Percentiles rank a stretch among this genome's conserved stretches.
Conservation (phyloP, 35 echinoderm and acorn worm genomes). For the Hemicentrotus pulcherrimus region DNA sequence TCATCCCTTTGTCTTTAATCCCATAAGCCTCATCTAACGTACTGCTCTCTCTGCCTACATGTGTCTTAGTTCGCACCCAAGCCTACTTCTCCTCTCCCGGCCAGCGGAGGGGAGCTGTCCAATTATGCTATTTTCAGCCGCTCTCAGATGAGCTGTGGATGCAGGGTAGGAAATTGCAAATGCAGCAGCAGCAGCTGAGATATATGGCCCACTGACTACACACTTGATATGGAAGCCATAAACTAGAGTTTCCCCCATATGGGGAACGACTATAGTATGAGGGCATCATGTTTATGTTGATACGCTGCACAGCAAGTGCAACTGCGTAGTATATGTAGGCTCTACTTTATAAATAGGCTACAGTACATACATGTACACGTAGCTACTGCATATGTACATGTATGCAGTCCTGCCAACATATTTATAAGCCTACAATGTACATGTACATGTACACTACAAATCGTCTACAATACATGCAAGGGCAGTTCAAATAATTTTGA, state of each 20-base stretch:
- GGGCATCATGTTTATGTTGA: not conserved
- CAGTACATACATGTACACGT: too few species aligned
- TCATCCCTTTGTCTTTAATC: constrained; percentile 1
- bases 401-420: too few species aligned
- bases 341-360: too few species aligned
- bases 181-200: constrained; percentile 5
- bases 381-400: too few species aligned
- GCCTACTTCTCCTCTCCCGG: not conserved
- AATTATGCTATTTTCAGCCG: constrained; percentile 18
- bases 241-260: constrained; percentile 10
- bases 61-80: constrained; percentile 9
- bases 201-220: not conserved
- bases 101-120: not conserved
- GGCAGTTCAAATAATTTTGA: too few species aligned
- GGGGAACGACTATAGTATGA: not conserved
- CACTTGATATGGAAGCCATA: constrained; percentile 10
- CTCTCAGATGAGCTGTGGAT: not conserved
- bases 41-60: not conserved
- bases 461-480: too few species aligned
- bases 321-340: too few species aligned
- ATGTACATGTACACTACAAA: too few species aligned
- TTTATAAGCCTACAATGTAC: too few species aligned
- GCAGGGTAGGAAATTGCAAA: not conserved
- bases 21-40: not conserved
- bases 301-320: not conserved